Percentiles rank a stretch among this genome's conserved stretches.
Evolutionary conservation across 2,888 invertebrate species (phyloP).

Genomic region (Deladenus siricidicola): DNA sequence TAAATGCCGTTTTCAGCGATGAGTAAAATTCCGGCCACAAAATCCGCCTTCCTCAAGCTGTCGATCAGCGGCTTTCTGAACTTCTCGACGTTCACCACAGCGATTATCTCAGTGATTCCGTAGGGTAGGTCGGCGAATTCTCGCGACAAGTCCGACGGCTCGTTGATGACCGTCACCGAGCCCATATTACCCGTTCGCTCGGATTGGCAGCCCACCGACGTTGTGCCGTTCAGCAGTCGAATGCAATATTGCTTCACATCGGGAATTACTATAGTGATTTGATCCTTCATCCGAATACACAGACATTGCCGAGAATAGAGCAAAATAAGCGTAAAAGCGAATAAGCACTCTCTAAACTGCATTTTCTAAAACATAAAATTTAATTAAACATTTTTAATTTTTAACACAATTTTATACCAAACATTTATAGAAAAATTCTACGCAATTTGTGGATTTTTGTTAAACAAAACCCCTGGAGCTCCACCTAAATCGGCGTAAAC

Average conservation of each 20-base stretch:
- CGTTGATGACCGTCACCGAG: slow-evolving; percentile 27
- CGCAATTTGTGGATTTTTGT: too few species aligned
- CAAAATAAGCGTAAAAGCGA: too few species aligned
- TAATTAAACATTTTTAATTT: too few species aligned
- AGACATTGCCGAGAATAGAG: background rate
- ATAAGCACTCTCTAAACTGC: too few species aligned
- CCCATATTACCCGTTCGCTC: slow-evolving; percentile 34
- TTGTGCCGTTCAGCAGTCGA: slow-evolving; percentile 81
- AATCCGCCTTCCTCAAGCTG: background rate
- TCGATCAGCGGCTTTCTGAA: slow-evolving; percentile 9
- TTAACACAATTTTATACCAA: too few species aligned
- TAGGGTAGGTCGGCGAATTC: slow-evolving; percentile 6
- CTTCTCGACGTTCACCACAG: slow-evolving; percentile 14
- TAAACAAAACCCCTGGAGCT: too few species aligned
- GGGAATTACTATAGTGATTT: slow-evolving; percentile 22
- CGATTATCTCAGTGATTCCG: slow-evolving; percentile 15
- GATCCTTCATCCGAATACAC: slow-evolving; percentile 12
- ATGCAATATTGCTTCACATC: slow-evolving; percentile 62
- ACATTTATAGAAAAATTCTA: too few species aligned
- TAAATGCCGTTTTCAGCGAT: background rate
- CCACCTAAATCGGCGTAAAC: too few species aligned
- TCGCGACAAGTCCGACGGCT: slow-evolving; percentile 22
- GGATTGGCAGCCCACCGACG: slow-evolving; percentile 83
- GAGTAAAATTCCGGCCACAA: slow-evolving; percentile 13
- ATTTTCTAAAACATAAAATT: too few species aligned